phyloP scores from a whole-genome alignment of 2,888 invertebrate genomes.

The Chrysodeixis includens region DNA sequence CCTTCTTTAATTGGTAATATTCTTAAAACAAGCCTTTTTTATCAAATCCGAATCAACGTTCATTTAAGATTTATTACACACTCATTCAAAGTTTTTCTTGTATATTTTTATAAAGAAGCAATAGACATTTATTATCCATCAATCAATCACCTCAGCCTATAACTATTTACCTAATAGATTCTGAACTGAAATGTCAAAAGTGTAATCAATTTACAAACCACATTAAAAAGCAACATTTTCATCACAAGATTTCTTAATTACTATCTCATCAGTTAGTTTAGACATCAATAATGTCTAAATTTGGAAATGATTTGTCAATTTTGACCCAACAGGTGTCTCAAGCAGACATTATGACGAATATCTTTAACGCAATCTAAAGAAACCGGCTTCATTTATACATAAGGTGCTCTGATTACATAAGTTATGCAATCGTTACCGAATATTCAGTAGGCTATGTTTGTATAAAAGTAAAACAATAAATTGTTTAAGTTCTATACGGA shows the following conservation, averaged over 20 bases:
- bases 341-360: slow-evolving; percentile 34
- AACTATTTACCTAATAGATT: too few relatives aligned
- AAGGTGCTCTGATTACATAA: slow-evolving; percentile 52
- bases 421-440: slow-evolving; percentile 32
- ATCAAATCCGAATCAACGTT: too few relatives aligned
- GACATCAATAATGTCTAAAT: slow-evolving; percentile 12
- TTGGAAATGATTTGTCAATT: slow-evolving; percentile 22
- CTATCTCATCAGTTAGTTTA: background rate
- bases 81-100: too few relatives aligned
- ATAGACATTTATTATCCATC: too few relatives aligned
- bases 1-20: too few relatives aligned
- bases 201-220: too few relatives aligned
- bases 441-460: background rate
- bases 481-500: slow-evolving; percentile 12
- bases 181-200: too few relatives aligned
- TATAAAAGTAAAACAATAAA: slow-evolving; percentile 37
- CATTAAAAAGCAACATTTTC: background rate
- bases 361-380: slow-evolving; percentile 19
- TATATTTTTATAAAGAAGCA: too few relatives aligned
- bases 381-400: slow-evolving; percentile 39
- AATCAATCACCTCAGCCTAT: too few relatives aligned
- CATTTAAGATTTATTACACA: too few relatives aligned
- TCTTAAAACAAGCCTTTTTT: too few relatives aligned
- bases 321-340: slow-evolving; percentile 6
- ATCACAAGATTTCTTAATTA: background rate